Percentiles rank a stretch among this genome's conserved stretches.
Conservation (phyloP, 92 coral and sea anemone genomes). For the Actinernus sp. region DNA sequence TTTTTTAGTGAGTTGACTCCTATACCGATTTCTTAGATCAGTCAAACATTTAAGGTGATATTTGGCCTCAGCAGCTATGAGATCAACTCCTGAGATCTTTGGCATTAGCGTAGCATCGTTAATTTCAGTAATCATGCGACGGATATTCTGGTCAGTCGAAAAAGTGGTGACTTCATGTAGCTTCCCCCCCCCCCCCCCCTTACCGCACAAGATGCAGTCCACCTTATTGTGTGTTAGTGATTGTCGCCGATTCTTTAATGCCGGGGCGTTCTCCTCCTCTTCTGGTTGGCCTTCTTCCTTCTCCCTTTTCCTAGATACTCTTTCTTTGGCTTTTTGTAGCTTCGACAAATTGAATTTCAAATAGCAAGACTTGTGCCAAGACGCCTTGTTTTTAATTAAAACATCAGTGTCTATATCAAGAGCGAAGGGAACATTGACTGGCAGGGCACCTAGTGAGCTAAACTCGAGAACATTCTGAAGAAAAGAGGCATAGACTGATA, state of each 20-base stretch:
- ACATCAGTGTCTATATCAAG: slow-evolving; percentile 29
- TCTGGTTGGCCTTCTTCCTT: slow-evolving; percentile 15
- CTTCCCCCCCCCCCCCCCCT: slow-evolving; percentile 17
- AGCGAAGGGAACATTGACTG: slow-evolving; percentile 35
- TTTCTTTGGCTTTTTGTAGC: slow-evolving; percentile 70
- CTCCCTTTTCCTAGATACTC: slow-evolving; percentile 22
- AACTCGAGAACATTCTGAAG: slow-evolving; percentile 44
- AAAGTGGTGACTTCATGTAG: slow-evolving; percentile 62
- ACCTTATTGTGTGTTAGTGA: slow-evolving; percentile 17
- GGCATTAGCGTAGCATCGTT: slow-evolving; percentile 53
- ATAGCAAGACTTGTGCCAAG: slow-evolving; percentile 83
- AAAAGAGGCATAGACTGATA: slow-evolving; percentile 55
- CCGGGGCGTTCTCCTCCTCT: slow-evolving; percentile 41
- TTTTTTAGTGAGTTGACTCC: slow-evolving; percentile 39
- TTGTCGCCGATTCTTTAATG: slow-evolving; percentile 33
- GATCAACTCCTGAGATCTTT: slow-evolving; percentile 70
- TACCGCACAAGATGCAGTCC: slow-evolving; percentile 60
- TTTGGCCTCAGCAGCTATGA: slow-evolving; percentile 75
- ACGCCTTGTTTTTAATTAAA: slow-evolving; percentile 67
- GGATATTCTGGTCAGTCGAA: slow-evolving; percentile 54
- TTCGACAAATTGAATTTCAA: slow-evolving; percentile 63
- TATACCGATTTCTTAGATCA: slow-evolving; percentile 66
- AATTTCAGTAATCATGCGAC: slow-evolving; percentile 65
- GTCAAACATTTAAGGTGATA: slow-evolving; percentile 72
- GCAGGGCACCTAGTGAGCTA: slow-evolving; percentile 45